Evolutionary conservation across 23 tunicate genomes (phyloP), one percentile per base, ranked within the genome.

Genomic region (Corella eumyota): DNA sequence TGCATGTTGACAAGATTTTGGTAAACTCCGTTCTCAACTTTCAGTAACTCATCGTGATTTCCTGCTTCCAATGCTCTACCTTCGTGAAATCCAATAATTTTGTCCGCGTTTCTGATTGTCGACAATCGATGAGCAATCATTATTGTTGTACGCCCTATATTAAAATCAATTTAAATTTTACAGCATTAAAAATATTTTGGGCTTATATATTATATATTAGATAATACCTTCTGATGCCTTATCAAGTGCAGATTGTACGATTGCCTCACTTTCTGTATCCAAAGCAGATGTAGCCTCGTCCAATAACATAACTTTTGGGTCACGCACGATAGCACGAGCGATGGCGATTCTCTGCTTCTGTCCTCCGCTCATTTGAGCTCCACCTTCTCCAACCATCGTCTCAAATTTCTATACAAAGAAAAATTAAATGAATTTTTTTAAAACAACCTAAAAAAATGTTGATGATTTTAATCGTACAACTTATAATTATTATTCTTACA

Each of bases 331-430:
- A 3, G 98, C 98, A 11, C 98, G 81, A 52, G 98, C 98, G 38
- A 92, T 92, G 6, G 98, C 98, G 30, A 92, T 92, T 32, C 98
- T 52, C 46, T 92, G 98, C 50, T 92, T 92, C 62, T 92, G 98
- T 27, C 98, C 98, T 17, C 98, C 98, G 36, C 85, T 75, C 86
- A 92, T 82, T 53, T 82, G 91, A 6, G 93, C 98, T 1, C 98
- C 98, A 4, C 98, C 98, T 62, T 92, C 98, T 34, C 98, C 98
- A 15, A 92, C 98, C 72, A 81, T 60, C 5, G 98, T 92, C n/a
- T 92, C 95, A 56, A 88, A 79, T 88, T 88, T 88, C 96, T 88
- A 48, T 40, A 11, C 48, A 40, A 40, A 40, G 48, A 11, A 40
- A 9, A 9, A 40, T 40, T 40, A 15, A 40, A 15, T 15, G 48